A percentile compares a stretch with the other conserved stretches of the same genome.
These are phyloP conservation scores for Saturnia pavonia DNA, from an alignment of 2,888 invertebrate species.

Conservation along the genomic window DNA sequence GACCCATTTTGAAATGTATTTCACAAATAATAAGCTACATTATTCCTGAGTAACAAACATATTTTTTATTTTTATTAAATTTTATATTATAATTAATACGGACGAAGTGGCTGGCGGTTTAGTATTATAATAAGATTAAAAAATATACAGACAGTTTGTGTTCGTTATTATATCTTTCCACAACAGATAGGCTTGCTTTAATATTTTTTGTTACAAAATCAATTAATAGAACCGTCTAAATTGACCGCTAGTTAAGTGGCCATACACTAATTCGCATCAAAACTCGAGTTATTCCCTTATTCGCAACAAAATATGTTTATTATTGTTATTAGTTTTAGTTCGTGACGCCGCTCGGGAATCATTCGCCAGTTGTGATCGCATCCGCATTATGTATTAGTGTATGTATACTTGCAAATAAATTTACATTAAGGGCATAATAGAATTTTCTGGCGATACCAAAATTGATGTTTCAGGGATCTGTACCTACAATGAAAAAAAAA, in stretches of 20 bases:
- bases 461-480: too few species aligned
- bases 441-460: too few species aligned
- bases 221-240: neutral
- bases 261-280: constrained; percentile 63
- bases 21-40: too few species aligned
- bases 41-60: too few species aligned
- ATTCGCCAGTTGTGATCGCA: constrained; percentile 35
- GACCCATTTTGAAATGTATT: too few species aligned
- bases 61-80: too few species aligned
- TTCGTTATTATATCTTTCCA: neutral
- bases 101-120: too few species aligned
- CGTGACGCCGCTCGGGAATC: constrained; percentile 63
- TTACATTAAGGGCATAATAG: too few species aligned
- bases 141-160: neutral
- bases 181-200: neutral
- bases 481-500: too few species aligned
- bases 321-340: constrained; percentile 70
- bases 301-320: constrained; percentile 76
- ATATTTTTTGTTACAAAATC: neutral
- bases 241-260: constrained; percentile 39
- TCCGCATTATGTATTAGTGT: constrained; percentile 13
- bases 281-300: constrained; percentile 71
- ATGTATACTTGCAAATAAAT: neutral
- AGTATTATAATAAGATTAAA: neutral
- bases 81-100: too few species aligned